Evolutionary conservation across 2,888 invertebrate species (phyloP), one percentile per base, ranked within the genome.

Genomic region (Melinaea marsaeus): DNA sequence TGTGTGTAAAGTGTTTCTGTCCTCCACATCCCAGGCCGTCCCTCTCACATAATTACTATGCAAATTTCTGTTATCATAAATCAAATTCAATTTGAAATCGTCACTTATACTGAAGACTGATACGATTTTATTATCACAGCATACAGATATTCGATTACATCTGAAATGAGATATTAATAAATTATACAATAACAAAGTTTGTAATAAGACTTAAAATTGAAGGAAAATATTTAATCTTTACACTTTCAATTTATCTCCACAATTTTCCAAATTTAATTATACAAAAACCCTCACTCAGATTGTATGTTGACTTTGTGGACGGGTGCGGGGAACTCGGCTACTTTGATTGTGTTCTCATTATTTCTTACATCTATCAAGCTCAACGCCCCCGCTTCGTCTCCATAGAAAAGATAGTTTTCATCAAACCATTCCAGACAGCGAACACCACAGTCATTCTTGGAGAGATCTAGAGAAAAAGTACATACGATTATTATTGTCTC

Each of bases 11-110:
- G 79, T 70, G 58, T 80, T 76, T 32, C 73, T 73, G 2, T 84
- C 79, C 2, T 75, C 76, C 4, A 77, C 67, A 70, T 88, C 87
- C 93, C 93, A 93, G 0, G 91, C 86, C 5, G 92, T 68, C 9
- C 92, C 92, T 67, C 92, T 83, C 1, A 92, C 92, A 74, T 88
- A 91, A 72, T 92, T 91, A 35, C 68, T 80, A 66, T 90, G 90
- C 69, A 76, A 74, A 66, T 82, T 79, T 65, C 79, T 77, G 55
- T 88, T 84, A 57, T 84, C 80, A 69, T 88, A 86, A 59, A 82
- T 68, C 22, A 80, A 72, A 69, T 74, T 76, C 1, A 79, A 68
- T 56, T 74, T 75, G 5, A 69, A 67, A 55, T 77, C 74, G 5
- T 77, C 77, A 3, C 58, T 72, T 33, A 86, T 68, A 45, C 81